Percentiles rank a stretch among this genome's conserved stretches.
phyloP scores from a whole-genome alignment of 2,888 invertebrate genomes.

The Gastrophysa polygoni region DNA sequence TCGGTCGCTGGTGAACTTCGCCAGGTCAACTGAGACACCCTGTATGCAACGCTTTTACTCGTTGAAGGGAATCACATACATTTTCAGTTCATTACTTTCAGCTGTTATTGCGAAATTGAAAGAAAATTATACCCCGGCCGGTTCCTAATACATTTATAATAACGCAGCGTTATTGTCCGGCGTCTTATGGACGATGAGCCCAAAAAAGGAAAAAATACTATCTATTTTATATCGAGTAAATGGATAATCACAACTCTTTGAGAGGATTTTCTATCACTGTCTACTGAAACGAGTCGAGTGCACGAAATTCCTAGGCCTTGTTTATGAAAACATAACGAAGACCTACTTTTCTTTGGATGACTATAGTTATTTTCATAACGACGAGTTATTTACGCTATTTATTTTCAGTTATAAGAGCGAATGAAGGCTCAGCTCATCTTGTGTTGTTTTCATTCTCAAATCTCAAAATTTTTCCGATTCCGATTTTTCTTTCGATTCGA shows the following conservation, averaged over 20 bases:
- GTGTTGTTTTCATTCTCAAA: no score
- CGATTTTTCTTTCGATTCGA: no score
- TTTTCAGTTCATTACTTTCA: background rate
- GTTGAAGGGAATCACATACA: background rate
- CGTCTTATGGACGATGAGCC: background rate
- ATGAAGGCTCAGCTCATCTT: no score
- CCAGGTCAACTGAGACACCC: no score
- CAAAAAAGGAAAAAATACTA: background rate
- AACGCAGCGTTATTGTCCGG: background rate
- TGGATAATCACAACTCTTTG: constrained; percentile 1
- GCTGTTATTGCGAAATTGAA: background rate
- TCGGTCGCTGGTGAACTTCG: no score
- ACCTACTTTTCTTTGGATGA: no score
- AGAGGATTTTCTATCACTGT: background rate
- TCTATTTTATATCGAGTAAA: background rate
- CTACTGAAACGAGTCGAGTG: background rate
- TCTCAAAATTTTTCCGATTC: no score
- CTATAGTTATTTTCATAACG: no score
- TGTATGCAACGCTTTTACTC: background rate
- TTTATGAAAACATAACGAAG: no score
- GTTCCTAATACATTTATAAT: background rate
- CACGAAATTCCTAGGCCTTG: no score
- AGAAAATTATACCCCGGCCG: background rate
- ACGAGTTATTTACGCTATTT: no score
- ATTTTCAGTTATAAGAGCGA: no score